phyloP scores from a whole-genome alignment of 2,888 invertebrate species.

The Oscheius onirici region DNA sequence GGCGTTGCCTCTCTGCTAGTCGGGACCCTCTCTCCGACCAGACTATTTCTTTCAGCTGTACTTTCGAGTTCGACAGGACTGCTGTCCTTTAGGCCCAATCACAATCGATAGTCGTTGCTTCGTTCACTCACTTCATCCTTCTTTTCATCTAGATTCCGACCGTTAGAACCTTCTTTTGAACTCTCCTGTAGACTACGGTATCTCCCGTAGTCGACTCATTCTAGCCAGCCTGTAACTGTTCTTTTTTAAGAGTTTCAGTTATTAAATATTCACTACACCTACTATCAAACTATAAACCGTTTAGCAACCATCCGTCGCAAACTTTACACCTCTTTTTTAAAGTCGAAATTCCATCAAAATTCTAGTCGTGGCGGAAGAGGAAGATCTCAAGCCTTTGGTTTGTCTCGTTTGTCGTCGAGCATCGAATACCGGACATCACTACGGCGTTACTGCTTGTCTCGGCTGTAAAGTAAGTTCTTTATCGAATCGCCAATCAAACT shows the following conservation, averaged over 20 bases:
- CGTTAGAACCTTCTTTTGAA: background rate
- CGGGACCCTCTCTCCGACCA: conserved; percentile 15
- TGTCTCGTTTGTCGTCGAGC: conserved; percentile 52
- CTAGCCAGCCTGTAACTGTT: background rate
- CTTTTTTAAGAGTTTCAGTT: too few relatives aligned
- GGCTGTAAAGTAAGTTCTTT: conserved; percentile 7
- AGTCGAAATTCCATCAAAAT: background rate
- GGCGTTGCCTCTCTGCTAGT: conserved; percentile 20
- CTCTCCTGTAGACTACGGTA: background rate
- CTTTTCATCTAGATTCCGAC: background rate
- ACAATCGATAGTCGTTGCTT: conserved; percentile 27
- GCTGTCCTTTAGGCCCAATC: conserved; percentile 31
- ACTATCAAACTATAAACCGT: background rate
- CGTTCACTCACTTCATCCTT: background rate
- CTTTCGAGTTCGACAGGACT: conserved; percentile 28
- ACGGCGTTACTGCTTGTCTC: conserved; percentile 33
- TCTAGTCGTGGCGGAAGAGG: conserved; percentile 13
- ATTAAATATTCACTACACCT: too few relatives aligned
- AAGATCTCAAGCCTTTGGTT: conserved; percentile 24
- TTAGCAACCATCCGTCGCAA: background rate
- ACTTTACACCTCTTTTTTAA: background rate
- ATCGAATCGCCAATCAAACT: background rate
- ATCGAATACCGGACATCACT: conserved; percentile 55
- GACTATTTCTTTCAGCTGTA: conserved; percentile 23
- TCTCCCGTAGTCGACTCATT: background rate